These are phyloP conservation scores for Heterotis niloticus DNA, from an alignment of 2,113 vertebrate species.

Conservation along the genomic window DNA sequence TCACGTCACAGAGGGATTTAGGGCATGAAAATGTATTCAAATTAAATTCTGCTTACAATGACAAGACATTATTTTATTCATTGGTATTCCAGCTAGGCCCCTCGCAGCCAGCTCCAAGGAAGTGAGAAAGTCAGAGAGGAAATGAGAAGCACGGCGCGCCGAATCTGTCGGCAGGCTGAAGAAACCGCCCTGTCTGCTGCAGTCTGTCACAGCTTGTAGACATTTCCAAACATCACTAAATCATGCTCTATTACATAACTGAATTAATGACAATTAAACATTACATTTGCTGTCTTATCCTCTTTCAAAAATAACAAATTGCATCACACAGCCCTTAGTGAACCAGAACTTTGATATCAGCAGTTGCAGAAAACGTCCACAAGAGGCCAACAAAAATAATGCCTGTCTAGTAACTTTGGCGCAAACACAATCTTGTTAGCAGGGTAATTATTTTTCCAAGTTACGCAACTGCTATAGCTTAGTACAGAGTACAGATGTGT, in stretches of 20 bases:
- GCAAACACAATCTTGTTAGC: not conserved
- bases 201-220: too few relatives aligned
- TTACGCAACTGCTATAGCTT: not conserved
- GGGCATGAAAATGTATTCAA: too few relatives aligned
- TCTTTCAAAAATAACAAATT: not conserved
- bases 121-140: not conserved
- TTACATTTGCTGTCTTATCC: not conserved
- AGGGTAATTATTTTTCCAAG: conserved; percentile 14
- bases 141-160: not conserved
- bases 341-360: not conserved
- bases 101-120: not conserved
- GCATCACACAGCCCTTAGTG: not conserved
- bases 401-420: not conserved
- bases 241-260: too few relatives aligned
- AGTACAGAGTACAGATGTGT: not conserved
- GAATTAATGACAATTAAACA: not conserved
- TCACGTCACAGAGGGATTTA: too few relatives aligned
- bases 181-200: too few relatives aligned
- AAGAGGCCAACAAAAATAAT: not conserved
- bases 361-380: conserved; percentile 16
- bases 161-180: too few relatives aligned
- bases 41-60: not conserved
- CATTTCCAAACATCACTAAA: too few relatives aligned
- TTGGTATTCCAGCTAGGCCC: not conserved
- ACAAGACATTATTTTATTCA: not conserved